A percentile compares a stretch with the other conserved stretches of the same genome.
phyloP scores from a whole-genome alignment of 2,113 vertebrate genomes.

The rat (Rattus norvegicus) region DNA sequence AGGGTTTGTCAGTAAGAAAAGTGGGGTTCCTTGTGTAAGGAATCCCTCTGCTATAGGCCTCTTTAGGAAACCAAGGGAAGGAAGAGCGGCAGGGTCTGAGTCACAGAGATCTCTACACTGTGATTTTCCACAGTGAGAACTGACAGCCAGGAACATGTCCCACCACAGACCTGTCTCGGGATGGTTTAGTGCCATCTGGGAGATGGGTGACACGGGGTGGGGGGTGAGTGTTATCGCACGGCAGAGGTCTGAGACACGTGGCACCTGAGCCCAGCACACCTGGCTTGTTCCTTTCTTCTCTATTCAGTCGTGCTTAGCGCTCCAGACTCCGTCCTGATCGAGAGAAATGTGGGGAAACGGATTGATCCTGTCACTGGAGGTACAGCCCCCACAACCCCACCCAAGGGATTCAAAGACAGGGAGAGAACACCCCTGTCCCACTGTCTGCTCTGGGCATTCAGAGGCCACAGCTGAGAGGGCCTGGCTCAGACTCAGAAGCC shows the following conservation, averaged over 20 bases:
- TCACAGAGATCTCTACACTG: fast-evolving
- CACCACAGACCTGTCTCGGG: fast-evolving
- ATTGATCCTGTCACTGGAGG: constrained; percentile 91
- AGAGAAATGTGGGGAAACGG: constrained; percentile 91
- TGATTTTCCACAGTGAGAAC: fast-evolving
- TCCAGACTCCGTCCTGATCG: constrained; percentile 89
- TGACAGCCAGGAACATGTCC: fast-evolving
- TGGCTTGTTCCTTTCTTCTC: neutral
- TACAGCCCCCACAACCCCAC: constrained; percentile 49
- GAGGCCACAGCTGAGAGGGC: neutral
- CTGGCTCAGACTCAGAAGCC: neutral
- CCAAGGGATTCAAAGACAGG: no score
- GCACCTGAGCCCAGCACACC: fast-evolving
- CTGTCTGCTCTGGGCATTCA: neutral
- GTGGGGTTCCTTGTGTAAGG: neutral
- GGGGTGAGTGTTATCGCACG: fast-evolving
- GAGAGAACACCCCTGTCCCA: fast-evolving
- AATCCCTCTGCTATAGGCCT: neutral
- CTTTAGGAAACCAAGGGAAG: neutral
- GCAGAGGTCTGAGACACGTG: fast-evolving
- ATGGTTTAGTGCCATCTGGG: fast-evolving
- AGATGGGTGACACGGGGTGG: neutral
- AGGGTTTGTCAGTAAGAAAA: neutral
- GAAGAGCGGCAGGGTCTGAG: fast-evolving
- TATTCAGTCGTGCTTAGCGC: constrained; percentile 91